A percentile compares a stretch with the other conserved stretches of the same genome.
These are phyloP conservation scores for Coregonus sp. DNA, from an alignment of 2,797 vertebrate genomes.

Conservation along the genomic window DNA sequence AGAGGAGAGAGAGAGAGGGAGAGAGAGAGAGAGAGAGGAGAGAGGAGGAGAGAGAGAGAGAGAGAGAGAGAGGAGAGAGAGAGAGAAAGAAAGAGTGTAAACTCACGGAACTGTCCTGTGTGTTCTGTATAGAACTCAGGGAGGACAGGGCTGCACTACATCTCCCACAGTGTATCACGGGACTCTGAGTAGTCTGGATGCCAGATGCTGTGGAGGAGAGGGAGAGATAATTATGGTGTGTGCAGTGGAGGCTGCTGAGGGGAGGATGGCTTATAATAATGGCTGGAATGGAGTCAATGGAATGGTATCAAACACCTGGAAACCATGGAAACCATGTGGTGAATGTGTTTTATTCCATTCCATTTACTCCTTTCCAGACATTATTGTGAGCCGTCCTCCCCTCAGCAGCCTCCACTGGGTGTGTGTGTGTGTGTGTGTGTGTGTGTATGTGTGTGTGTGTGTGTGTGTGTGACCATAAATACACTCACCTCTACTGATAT, in stretches of 20 bases:
- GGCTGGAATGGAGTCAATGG: too few relatives aligned
- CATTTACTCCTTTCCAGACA: too few relatives aligned
- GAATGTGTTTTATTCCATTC: too few relatives aligned
- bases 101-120: conserved; percentile 56
- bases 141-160: conserved; percentile 68
- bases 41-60: neutral
- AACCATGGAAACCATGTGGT: too few relatives aligned
- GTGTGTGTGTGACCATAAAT: neutral
- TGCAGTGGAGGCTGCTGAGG: too few relatives aligned
- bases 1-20: neutral
- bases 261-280: too few relatives aligned
- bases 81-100: neutral
- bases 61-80: too few relatives aligned
- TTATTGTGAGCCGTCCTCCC: too few relatives aligned
- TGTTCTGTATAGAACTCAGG: conserved; percentile 52
- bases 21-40: too few relatives aligned
- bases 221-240: neutral
- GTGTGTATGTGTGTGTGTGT: neutral
- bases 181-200: conserved; percentile 56
- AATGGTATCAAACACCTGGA: too few relatives aligned
- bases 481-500: conserved; percentile 62
- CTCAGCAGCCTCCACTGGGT: neutral
- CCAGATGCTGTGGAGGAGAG: conserved; percentile 37
- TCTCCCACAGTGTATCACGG: conserved; percentile 69
- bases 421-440: neutral